Percentiles rank a stretch among this genome's conserved stretches.
These are phyloP conservation scores for Lasius fuliginosus DNA, from an alignment of 2,888 invertebrate species.

Conservation along the genomic window DNA sequence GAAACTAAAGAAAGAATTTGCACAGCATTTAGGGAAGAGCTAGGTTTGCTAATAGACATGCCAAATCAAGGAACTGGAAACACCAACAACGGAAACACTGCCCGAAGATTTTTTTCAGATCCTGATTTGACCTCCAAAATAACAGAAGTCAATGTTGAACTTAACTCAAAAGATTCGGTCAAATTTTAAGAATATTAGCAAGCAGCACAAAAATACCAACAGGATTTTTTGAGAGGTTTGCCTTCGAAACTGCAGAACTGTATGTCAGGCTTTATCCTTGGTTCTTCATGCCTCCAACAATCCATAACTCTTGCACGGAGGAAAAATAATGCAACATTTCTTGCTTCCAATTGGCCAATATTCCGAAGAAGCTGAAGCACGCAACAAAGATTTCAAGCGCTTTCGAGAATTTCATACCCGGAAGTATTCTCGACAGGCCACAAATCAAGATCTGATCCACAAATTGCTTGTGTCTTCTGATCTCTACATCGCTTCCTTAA, in stretches of 20 bases:
- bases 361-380: conserved; percentile 13
- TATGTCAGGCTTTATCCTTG: neutral
- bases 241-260: neutral
- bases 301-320: conserved; percentile 5
- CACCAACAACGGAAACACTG: neutral
- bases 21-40: neutral
- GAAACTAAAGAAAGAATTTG: neutral
- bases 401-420: neutral
- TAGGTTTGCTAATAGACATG: neutral
- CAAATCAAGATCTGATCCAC: neutral
- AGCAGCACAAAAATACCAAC: neutral
- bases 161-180: neutral
- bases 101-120: conserved; percentile 6
- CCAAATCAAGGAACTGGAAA: conserved; percentile 6
- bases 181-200: neutral
- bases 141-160: neutral
- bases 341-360: conserved; percentile 6
- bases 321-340: conserved; percentile 2
- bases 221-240: neutral
- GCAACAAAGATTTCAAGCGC: conserved; percentile 2
- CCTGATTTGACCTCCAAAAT: neutral
- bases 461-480: conserved; percentile 1
- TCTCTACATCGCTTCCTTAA: neutral
- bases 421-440: neutral
- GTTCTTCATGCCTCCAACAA: neutral